Conservation (phyloP, 23 tunicate genomes). For the Oikopleura dioica region DNA sequence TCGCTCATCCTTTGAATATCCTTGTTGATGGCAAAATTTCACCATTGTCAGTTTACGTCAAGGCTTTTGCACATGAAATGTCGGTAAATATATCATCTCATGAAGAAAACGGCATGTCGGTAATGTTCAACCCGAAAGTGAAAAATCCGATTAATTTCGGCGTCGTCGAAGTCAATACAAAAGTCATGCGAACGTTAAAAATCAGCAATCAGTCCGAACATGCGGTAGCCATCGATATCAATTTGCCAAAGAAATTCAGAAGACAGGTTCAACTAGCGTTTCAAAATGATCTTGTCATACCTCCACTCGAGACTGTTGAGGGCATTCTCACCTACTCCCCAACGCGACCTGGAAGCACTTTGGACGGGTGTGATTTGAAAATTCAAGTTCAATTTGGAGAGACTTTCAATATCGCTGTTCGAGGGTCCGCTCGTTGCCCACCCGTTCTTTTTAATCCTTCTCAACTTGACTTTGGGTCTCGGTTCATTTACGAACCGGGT, state of each 20-base stretch:
- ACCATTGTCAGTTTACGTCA: not conserved
- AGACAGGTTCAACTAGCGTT: no score
- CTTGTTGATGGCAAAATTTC: not conserved
- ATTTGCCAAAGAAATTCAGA: not conserved
- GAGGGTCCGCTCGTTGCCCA: conserved; percentile 14
- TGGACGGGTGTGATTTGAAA: not conserved
- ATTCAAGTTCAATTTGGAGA: not conserved
- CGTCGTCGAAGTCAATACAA: not conserved
- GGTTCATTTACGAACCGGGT: conserved; percentile 69
- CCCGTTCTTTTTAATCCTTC: conserved; percentile 48
- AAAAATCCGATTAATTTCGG: not conserved
- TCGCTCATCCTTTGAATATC: not conserved
- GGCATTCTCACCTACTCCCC: not conserved
- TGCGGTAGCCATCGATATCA: not conserved
- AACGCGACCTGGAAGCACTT: not conserved
- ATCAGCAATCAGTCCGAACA: not conserved
- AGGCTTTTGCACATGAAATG: not conserved
- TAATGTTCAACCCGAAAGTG: not conserved
- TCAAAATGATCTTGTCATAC: no score
- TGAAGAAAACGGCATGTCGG: not conserved
- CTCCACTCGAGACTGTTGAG: not conserved
- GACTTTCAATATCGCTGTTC: not conserved
- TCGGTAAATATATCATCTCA: not conserved
- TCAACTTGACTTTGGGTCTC: conserved; percentile 38
- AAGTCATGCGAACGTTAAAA: not conserved